Conservation (phyloP, 2,888 invertebrate genomes). For the Tipula unca region DNA sequence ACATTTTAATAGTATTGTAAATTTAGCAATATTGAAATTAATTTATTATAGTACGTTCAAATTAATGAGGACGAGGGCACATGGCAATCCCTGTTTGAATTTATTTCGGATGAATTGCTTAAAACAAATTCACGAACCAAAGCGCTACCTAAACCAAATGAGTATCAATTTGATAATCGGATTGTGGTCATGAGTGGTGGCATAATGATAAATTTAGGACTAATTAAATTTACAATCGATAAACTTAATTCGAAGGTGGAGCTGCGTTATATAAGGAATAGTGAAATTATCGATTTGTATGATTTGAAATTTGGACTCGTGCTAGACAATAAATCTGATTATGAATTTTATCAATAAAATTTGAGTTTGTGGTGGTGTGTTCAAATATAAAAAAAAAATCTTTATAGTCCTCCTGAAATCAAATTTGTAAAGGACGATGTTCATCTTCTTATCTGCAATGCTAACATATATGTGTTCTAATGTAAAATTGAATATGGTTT, state of each 20-base stretch:
- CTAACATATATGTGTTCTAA: too few relatives aligned
- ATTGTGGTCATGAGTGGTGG: neutral
- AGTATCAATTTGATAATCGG: too few relatives aligned
- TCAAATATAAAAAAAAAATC: too few relatives aligned
- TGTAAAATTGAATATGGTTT: too few relatives aligned
- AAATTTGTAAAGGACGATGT: too few relatives aligned
- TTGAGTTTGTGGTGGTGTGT: too few relatives aligned
- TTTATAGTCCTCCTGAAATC: too few relatives aligned
- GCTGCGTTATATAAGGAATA: neutral
- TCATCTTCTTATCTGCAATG: too few relatives aligned
- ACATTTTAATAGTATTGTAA: neutral
- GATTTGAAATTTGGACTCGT: neutral
- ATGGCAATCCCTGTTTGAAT: neutral
- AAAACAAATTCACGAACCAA: neutral
- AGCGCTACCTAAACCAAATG: neutral
- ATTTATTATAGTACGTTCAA: neutral
- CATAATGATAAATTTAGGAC: neutral
- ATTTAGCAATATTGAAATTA: neutral
- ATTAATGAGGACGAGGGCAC: neutral
- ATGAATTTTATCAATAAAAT: neutral
- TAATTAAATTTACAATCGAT: neutral
- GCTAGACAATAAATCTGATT: neutral
- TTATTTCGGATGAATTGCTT: neutral
- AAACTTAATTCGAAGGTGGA: neutral
- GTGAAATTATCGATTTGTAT: neutral